Conservation (phyloP, 1,140 invertebrate genomes). For the Mizuhopecten yessoensis region DNA sequence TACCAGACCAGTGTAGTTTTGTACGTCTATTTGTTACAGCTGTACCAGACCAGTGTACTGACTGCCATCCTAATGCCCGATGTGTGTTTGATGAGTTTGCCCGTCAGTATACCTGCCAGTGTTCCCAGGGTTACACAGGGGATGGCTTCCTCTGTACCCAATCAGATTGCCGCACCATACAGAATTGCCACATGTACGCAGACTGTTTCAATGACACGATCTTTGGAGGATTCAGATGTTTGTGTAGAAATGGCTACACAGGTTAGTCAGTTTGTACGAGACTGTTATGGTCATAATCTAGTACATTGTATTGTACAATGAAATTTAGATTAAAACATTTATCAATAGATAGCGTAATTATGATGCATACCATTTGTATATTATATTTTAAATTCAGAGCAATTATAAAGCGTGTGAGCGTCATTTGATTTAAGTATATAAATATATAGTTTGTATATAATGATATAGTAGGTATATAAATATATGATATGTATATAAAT, state of each 20-base stretch:
- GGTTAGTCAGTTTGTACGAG: conserved; percentile 59
- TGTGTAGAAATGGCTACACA: conserved; percentile 90
- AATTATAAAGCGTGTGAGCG: too few relatives aligned
- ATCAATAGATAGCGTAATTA: too few relatives aligned
- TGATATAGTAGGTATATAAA: too few relatives aligned
- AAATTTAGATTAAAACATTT: too few relatives aligned
- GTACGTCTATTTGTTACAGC: too few relatives aligned
- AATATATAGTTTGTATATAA: too few relatives aligned
- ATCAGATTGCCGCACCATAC: conserved; percentile 87
- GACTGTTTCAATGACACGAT: conserved; percentile 88
- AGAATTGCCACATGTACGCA: conserved; percentile 93
- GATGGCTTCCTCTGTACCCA: conserved; percentile 63
- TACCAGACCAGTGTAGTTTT: too few relatives aligned
- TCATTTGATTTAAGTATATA: too few relatives aligned
- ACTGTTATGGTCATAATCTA: background rate
- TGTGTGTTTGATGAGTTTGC: conserved; percentile 66
- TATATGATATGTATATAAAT: too few relatives aligned
- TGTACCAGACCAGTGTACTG: conserved; percentile 64
- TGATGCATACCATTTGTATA: too few relatives aligned
- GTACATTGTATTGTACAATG: background rate
- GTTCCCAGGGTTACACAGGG: conserved; percentile 69
- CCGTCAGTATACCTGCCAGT: conserved; percentile 66
- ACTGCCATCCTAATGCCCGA: conserved; percentile 74
- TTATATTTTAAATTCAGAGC: too few relatives aligned
- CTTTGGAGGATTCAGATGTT: conserved; percentile 88